Conservation (phyloP, 2,888 invertebrate genomes). For the Noctua janthe region DNA sequence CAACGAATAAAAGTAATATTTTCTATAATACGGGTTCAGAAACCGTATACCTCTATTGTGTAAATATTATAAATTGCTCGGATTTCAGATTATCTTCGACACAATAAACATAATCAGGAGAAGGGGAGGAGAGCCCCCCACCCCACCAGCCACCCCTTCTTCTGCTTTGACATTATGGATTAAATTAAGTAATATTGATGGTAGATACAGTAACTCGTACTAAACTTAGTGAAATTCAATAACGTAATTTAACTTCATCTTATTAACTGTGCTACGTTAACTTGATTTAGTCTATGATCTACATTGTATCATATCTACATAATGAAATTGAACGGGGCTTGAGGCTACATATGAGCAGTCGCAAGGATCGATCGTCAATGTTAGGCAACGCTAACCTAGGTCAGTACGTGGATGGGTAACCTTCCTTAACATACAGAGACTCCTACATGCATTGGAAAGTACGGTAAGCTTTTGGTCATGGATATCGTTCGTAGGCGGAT, state of each 20-base stretch:
- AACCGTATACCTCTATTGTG: not conserved
- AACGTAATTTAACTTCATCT: not conserved
- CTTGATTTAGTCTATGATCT: not conserved
- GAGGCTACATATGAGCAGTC: not conserved
- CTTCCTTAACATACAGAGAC: not conserved
- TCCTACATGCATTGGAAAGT: not conserved
- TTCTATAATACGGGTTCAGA: not conserved
- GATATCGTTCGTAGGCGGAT: not conserved
- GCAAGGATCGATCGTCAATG: not conserved
- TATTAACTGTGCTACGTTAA: not conserved
- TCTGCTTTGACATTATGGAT: slow-evolving; percentile 1
- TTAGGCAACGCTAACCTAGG: not conserved
- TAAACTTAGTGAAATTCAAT: not conserved
- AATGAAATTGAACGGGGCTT: not conserved
- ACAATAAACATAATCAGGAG: slow-evolving; percentile 1
- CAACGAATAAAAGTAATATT: not conserved
- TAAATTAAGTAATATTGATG: slow-evolving; percentile 30
- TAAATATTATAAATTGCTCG: slow-evolving; percentile 1
- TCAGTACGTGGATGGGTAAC: not conserved
- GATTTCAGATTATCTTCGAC: slow-evolving; percentile 1
- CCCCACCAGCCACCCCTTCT: too few species aligned
- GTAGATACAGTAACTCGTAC: not conserved
- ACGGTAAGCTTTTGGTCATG: not conserved
- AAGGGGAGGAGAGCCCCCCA: not conserved
- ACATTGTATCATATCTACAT: not conserved